Evolutionary conservation across 2,797 vertebrate species (phyloP).

Genomic region (Cottoperca gobio): DNA sequence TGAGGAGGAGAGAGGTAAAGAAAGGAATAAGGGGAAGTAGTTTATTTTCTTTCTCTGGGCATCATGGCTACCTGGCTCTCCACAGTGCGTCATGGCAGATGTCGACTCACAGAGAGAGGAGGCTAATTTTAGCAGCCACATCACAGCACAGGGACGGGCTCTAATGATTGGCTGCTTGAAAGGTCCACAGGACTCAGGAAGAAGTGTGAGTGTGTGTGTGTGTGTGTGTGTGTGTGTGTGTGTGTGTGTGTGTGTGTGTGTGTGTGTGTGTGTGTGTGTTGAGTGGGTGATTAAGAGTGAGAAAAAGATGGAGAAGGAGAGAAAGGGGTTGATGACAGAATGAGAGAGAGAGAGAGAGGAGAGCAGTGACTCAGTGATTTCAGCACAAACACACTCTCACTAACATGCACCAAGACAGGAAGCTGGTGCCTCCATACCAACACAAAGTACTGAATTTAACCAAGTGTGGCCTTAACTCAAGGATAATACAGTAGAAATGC

Average conservation of each 20-base stretch:
- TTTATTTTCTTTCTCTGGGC: slow-evolving; percentile 49
- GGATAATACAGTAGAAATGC: neutral
- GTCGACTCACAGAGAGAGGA: slow-evolving; percentile 74
- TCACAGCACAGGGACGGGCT: slow-evolving; percentile 64
- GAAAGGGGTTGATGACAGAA: slow-evolving; percentile 51
- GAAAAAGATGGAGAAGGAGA: slow-evolving; percentile 52
- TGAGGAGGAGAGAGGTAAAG: neutral
- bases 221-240: slow-evolving; percentile 35
- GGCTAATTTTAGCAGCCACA: slow-evolving; percentile 82
- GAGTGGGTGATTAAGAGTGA: slow-evolving; percentile 65
- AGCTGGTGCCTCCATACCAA: neutral
- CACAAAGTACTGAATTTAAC: slow-evolving; percentile 15
- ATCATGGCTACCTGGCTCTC: slow-evolving; percentile 77
- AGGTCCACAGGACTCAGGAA: slow-evolving; percentile 66
- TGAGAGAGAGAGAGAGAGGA: slow-evolving; percentile 40
- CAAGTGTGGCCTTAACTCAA: neutral
- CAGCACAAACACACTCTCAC: slow-evolving; percentile 11
- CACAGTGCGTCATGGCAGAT: slow-evolving; percentile 79
- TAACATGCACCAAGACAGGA: slow-evolving; percentile 24
- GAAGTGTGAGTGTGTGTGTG: slow-evolving; percentile 42
- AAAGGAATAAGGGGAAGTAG: slow-evolving; percentile 8
- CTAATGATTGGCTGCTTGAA: slow-evolving; percentile 77
- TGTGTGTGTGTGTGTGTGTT: slow-evolving; percentile 17
- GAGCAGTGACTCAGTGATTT: slow-evolving; percentile 71
- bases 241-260: slow-evolving; percentile 22